phyloP scores from a whole-genome alignment of 2,797 vertebrate species.

The Clarias platycephalus region DNA sequence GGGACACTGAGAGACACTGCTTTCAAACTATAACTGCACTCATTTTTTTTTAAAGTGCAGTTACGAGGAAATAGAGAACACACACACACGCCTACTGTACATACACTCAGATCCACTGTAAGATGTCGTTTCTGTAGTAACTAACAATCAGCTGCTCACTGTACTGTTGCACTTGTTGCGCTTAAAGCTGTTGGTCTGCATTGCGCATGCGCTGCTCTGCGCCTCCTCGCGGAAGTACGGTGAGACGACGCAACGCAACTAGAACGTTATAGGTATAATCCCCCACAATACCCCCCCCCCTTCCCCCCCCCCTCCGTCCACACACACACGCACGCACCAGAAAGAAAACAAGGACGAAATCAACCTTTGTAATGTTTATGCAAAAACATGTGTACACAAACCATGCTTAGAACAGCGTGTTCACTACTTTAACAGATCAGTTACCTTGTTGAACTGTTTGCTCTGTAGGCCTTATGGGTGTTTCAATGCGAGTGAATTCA shows the following conservation, averaged over 20 bases:
- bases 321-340: no score
- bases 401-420: neutral
- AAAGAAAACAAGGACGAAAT: neutral
- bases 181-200: neutral
- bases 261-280: no score
- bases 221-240: slow-evolving; percentile 79
- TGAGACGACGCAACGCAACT: slow-evolving; percentile 25
- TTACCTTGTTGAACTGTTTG: neutral
- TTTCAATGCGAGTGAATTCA: neutral
- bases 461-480: no score
- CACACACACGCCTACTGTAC: neutral
- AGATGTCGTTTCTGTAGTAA: neutral
- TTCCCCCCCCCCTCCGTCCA: no score
- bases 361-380: neutral
- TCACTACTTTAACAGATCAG: neutral
- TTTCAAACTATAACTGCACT: neutral
- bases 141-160: neutral
- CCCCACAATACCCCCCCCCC: no score
- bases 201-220: slow-evolving; percentile 75
- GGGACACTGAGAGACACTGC: neutral
- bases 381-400: neutral
- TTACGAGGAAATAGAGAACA: neutral
- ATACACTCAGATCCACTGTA: neutral
- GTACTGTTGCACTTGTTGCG: slow-evolving; percentile 4
- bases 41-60: neutral